Conservation (phyloP, 2,797 vertebrate genomes). For the Epinephelus malabaricus region DNA sequence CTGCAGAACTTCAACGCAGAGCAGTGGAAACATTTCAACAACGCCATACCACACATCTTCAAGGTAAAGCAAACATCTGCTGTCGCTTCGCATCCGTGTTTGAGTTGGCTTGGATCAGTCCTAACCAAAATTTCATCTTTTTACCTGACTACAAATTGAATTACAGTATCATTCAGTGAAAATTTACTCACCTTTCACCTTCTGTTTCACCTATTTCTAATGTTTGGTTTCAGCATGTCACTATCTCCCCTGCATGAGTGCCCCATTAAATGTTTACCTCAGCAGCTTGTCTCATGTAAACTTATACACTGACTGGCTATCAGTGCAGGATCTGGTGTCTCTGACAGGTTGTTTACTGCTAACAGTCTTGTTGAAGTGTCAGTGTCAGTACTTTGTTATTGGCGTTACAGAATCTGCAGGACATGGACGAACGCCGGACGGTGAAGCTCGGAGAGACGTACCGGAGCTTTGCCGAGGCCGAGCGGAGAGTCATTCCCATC, state of each 20-base stretch:
- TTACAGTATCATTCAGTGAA: background rate
- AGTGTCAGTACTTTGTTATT: background rate
- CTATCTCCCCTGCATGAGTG: background rate
- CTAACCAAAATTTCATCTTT: background rate
- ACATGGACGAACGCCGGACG: slow-evolving; percentile 97
- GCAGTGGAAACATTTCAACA: slow-evolving; percentile 98
- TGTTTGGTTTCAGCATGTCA: background rate
- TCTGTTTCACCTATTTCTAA: background rate
- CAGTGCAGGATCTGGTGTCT: background rate
- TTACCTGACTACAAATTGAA: too few species aligned
- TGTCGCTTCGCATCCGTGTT: background rate
- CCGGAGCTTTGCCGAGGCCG: slow-evolving; percentile 95
- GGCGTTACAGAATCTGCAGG: slow-evolving; percentile 92
- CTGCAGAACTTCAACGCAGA: slow-evolving; percentile 97
- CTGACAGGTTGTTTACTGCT: slow-evolving; percentile 2
- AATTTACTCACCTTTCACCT: background rate
- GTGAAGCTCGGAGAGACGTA: slow-evolving; percentile 97
- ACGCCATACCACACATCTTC: slow-evolving; percentile 97
- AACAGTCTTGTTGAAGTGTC: background rate
- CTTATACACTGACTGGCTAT: background rate
- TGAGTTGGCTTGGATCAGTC: background rate
- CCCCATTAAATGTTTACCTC: slow-evolving; percentile 24
- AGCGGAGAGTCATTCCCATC: slow-evolving; percentile 96
- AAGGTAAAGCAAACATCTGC: slow-evolving; percentile 86
- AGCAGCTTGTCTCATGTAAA: slow-evolving; percentile 16